Evolutionary conservation across 2,113 vertebrate species (phyloP), one percentile per base, ranked within the genome.

Genomic region (Progne subis): DNA sequence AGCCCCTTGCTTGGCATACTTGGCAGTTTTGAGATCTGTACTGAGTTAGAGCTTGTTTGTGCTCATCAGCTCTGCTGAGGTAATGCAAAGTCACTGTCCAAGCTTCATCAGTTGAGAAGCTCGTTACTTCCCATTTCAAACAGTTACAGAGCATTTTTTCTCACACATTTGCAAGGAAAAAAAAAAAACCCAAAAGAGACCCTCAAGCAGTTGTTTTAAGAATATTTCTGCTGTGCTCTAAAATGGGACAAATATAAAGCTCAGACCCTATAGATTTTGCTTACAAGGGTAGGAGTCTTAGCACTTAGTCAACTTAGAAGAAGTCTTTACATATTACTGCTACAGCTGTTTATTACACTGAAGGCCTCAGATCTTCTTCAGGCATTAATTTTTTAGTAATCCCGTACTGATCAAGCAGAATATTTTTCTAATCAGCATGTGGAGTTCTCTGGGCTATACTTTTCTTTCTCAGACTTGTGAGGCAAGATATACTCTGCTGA

Each of bases 311-410:
- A 96, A 86, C 72, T 92, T 91, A 52, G 61, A 82, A 90, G 56
- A 43, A 11, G 28, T 91, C 67, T 82, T 91, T 81, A 57, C 13
- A 37, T 31, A 57, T 37, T 72, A 57, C 31, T 61, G 28, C 65
- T 61, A 29, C 31, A 49, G 21, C 11, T 71, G 21, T 77, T 92
- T 79, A 52, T 92, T 86, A 44, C 49, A 68, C 25, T 65, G 65
- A 79, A 82, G 26, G 16, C 50, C 53, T 95, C 75, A 94, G 89
- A 88, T 86, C 47, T 92, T 85, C 83, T 41, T 19, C 23, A 69
- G 64, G 5, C 64, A 96, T 97, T 94, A 96, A 97, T 96, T 97
- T 97, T 97, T 97, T 92, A 95, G 50, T 75, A 93, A 76, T 32
- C 14, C 67, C 84, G 96, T 79, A 86, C 44, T 93, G 86, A 90